Evolutionary conservation across 2,113 vertebrate species (phyloP), one percentile per base, ranked within the genome.

Genomic region (Ancistrus triradiatus): DNA sequence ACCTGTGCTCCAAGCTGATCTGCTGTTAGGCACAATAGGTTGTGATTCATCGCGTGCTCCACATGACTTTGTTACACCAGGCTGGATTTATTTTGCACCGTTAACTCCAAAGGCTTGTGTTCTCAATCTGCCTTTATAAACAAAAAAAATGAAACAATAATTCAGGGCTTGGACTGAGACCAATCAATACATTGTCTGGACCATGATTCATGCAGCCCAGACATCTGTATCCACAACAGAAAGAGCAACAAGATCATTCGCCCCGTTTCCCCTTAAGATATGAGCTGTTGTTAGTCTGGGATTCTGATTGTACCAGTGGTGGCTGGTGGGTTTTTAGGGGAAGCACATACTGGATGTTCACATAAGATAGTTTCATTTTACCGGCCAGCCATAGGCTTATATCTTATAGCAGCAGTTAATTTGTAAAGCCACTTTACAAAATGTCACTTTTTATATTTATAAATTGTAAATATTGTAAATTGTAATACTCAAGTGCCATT

Each of bases 101-200:
- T 80, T 80, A 77, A 69, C 40, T 75, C 73, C 70, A 78, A 78
- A 77, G 58, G 74, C 66, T 65, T 18, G 64, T 33, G 59, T 81
- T 79, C 75, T 63, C 55, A 55, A 72, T 73, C 63, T 68, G 21
- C 28, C 71, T 73, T n/a, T n/a, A n/a, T n/a, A n/a, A n/a, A n/a
- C n/a, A 80, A 77, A 77, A 75, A 70, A 77, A 76, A 83, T 75
- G 76, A 81, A 75, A 81, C 75, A 75, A 83, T 82, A 77, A 68
- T 85, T 83, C 80, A 75, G 72, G 61, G 65, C 78, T 61, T 64
- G 52, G 73, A 50, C 64, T 48, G 69, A 57, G 72, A 76, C 68
- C 71, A 78, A 86, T 86, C 84, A 79, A 84, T 87, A 85, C 58
- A 27, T 61, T 10, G 67, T 78, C 80, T 79, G 60, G 65, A 43